These are phyloP conservation scores for Psettodes erumei DNA, from an alignment of 2,113 vertebrate genomes.

Conservation along the genomic window DNA sequence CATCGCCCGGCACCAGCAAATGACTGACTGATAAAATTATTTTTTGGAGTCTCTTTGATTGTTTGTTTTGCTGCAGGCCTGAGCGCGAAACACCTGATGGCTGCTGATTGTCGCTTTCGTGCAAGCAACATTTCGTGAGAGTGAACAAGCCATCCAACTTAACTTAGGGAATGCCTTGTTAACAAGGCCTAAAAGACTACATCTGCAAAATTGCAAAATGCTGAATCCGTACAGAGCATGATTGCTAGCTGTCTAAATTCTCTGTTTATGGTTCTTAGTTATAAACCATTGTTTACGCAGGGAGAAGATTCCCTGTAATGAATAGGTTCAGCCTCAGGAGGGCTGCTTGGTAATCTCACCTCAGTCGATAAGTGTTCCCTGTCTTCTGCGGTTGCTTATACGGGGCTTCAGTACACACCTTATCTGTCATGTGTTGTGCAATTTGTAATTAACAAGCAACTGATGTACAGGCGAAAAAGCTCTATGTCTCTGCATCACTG, in stretches of 20 bases:
- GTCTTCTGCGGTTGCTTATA: constrained; percentile 34
- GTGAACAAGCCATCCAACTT: background rate
- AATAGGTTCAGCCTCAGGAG: constrained; percentile 45
- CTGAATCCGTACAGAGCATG: constrained; percentile 40
- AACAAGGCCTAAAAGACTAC: constrained; percentile 25
- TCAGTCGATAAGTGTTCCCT: constrained; percentile 61
- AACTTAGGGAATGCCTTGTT: constrained; percentile 39
- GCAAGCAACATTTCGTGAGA: constrained; percentile 25
- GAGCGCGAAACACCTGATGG: background rate
- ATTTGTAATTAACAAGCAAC: constrained; percentile 68
- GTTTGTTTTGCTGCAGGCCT: constrained; percentile 10
- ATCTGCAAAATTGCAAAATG: constrained; percentile 41
- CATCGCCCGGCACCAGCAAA: background rate
- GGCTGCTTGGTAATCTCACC: constrained; percentile 64
- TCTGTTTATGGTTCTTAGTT: constrained; percentile 66
- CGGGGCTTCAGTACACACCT: constrained; percentile 15
- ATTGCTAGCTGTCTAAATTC: constrained; percentile 60
- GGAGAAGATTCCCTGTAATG: constrained; percentile 62
- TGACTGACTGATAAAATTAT: constrained; percentile 10
- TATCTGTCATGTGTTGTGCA: constrained; percentile 50
- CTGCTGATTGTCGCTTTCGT: background rate
- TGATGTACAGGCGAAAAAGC: constrained; percentile 19
- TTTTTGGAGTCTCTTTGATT: background rate
- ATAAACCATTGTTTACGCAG: constrained; percentile 76
- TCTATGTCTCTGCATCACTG: background rate